Evolutionary conservation across 35 echinoderm and acorn worm genomes (phyloP).

Genomic region (Acanthaster planci): DNA sequence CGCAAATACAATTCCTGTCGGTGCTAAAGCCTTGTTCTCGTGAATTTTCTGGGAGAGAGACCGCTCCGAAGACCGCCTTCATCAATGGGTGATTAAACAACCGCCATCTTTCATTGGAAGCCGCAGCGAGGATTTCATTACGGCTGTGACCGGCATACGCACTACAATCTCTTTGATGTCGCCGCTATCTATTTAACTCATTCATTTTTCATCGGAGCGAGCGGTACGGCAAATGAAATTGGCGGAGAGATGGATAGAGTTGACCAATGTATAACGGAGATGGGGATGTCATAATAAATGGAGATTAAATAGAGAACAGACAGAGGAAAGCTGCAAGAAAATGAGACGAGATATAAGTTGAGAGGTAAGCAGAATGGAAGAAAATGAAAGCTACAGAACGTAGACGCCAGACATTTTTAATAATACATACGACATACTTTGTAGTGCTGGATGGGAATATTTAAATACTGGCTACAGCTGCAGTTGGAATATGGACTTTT

Average conservation of each 20-base stretch:
- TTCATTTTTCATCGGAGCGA: background rate
- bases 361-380: no score
- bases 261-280: no score
- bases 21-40: background rate
- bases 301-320: no score
- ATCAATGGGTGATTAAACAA: conserved; percentile 26
- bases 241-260: background rate
- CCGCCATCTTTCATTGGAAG: background rate
- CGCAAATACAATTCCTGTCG: background rate
- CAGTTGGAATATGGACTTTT: no score
- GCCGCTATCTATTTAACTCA: conserved; percentile 31
- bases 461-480: no score
- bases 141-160: background rate
- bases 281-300: no score
- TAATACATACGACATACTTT: no score
- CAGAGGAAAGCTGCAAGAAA: no score
- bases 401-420: no score
- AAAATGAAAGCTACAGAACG: no score
- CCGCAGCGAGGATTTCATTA: background rate
- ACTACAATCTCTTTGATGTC: background rate
- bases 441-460: no score
- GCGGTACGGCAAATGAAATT: conserved; percentile 13
- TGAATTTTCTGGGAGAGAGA: background rate
- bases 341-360: no score
- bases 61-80: background rate